Conservation (phyloP, 2,888 invertebrate species). For the Meteorus cinctellus region DNA sequence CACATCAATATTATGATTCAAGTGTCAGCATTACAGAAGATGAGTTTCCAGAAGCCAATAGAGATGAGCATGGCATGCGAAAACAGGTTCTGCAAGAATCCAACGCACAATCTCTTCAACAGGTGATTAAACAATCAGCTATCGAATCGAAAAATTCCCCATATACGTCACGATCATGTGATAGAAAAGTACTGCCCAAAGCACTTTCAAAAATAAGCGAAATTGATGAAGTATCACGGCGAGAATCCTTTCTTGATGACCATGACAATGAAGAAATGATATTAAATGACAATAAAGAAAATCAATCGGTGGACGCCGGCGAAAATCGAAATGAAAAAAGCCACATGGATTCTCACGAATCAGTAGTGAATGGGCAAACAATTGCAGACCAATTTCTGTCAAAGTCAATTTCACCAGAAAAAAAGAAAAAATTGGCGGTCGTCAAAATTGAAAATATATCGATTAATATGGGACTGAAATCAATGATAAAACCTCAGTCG, state of each 20-base stretch:
- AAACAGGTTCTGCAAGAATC: constrained; percentile 30
- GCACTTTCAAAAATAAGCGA: not conserved
- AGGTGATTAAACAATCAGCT: constrained; percentile 3
- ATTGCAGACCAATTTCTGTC: not conserved
- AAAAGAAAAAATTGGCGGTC: constrained; percentile 43
- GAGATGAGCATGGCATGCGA: not conserved
- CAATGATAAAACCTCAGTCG: not conserved
- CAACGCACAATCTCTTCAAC: constrained; percentile 28
- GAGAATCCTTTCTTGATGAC: not conserved
- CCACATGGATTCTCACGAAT: not conserved
- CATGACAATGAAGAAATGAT: not conserved
- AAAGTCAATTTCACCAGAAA: not conserved
- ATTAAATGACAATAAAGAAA: not conserved
- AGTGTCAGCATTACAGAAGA: constrained; percentile 58
- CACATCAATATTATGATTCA: constrained; percentile 51
- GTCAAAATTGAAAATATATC: constrained; percentile 40
- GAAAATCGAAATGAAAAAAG: constrained; percentile 1
- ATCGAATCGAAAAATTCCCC: not conserved
- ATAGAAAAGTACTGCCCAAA: not conserved
- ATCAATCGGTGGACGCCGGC: not conserved
- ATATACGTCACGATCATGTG: not conserved
- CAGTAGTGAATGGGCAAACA: constrained; percentile 15
- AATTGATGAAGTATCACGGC: not conserved
- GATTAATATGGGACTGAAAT: constrained; percentile 29
- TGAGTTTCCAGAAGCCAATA: constrained; percentile 38